Evolutionary conservation across 2,888 invertebrate genomes (phyloP), one percentile per base, ranked within the genome.

Genomic region (Cerceris rybyensis): DNA sequence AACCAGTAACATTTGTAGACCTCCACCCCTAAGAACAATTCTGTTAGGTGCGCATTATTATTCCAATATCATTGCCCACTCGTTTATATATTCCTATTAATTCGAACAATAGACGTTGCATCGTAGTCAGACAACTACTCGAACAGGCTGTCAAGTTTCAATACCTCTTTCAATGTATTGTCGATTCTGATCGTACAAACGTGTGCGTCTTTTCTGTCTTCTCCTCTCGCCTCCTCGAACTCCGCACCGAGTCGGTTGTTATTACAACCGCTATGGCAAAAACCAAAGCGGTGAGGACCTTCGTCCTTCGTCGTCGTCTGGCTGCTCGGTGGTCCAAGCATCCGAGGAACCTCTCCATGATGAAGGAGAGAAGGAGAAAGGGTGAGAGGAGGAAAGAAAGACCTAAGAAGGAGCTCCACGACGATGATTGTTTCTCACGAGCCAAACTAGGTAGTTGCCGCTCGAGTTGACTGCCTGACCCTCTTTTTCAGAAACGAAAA

Each of bases 391-490:
- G 49, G 17, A 57, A 6, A 46, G 39, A 74, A 49, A 72, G 73
- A 61, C 78, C 82, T 6, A 57, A n/a, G 17, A 14, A 43, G 52
- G 64, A 52, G 42, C 28, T 68, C 50, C 68, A 46, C 58, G 61
- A 77, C 60, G 66, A 72, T 75, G 74, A 80, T 89, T 84, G 86
- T 83, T 88, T 89, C 89, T 88, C 88, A 90, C 89, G 90, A 77
- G 81, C 84, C 88, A 88, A 88, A 88, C 88, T 87, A 85, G 86
- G 83, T 78, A 83, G 74, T 71, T 64, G 70, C 50, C 64, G 70
- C 39, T 54, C 79, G 60, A 46, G 63, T 69, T 69, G 60, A 65
- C 63, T 78, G 79, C 57, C 68, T 77, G 81, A 73, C 73, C 80
- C 80, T 75, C 76, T 81, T 75, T 73, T 80, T 73, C 65, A 63